A percentile compares a stretch with the other conserved stretches of the same genome.
Conservation (phyloP, 2,797 vertebrate genomes). For the Microchirus variegatus region DNA sequence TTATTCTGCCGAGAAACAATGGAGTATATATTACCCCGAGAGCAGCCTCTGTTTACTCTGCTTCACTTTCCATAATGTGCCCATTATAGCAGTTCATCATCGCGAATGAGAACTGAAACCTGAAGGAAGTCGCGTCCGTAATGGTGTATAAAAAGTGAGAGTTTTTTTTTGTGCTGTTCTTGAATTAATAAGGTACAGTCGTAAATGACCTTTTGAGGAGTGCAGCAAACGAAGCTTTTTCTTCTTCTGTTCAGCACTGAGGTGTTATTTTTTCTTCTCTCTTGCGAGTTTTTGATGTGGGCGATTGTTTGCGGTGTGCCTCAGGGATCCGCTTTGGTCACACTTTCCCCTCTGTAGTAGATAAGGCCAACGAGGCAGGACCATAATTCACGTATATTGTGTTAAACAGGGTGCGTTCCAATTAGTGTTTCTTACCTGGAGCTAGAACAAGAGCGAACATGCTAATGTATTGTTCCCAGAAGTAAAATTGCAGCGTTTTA, state of each 20-base stretch:
- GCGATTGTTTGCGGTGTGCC: conserved; percentile 33
- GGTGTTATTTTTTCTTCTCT: too few relatives aligned
- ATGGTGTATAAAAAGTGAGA: conserved; percentile 38
- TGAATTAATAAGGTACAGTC: conserved; percentile 48
- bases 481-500: too few relatives aligned
- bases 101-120: conserved; percentile 43
- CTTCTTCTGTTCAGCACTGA: conserved; percentile 33
- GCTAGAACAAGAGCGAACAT: not conserved
- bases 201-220: conserved; percentile 39
- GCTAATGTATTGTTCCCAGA: too few relatives aligned
- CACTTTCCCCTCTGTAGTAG: conserved; percentile 39
- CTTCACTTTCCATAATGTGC: conserved; percentile 59
- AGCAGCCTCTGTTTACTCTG: conserved; percentile 38
- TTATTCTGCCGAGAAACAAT: conserved; percentile 48
- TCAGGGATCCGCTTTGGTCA: conserved; percentile 43
- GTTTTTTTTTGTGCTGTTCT: conserved; percentile 37
- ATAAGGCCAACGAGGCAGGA: conserved; percentile 58
- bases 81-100: conserved; percentile 54
- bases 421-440: conserved; percentile 32
- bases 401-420: conserved; percentile 22
- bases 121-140: conserved; percentile 37
- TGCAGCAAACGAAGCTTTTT: conserved; percentile 25
- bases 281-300: conserved; percentile 27
- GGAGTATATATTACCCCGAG: conserved; percentile 53
- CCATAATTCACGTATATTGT: conserved; percentile 36